phyloP scores from a whole-genome alignment of 1,140 invertebrate genomes.

The Ladona fulva region DNA sequence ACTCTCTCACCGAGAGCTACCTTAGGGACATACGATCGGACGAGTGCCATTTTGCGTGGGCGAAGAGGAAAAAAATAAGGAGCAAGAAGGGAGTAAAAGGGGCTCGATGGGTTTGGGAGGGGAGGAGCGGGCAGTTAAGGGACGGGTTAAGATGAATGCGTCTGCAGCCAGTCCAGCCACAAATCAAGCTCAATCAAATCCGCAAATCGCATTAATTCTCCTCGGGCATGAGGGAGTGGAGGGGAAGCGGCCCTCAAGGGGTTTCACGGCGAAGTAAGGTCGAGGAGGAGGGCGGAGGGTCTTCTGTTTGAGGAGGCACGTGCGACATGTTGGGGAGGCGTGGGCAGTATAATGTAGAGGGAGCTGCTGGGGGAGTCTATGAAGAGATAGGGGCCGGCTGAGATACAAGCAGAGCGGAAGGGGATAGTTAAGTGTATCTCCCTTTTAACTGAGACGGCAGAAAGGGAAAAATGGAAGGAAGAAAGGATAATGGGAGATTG shows the following conservation, averaged over 20 bases:
- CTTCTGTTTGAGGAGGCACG: background rate
- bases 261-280: background rate
- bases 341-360: background rate
- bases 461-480: too few species aligned
- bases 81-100: too few species aligned
- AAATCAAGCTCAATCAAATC: constrained; percentile 10
- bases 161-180: background rate
- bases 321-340: background rate
- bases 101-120: background rate
- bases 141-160: background rate
- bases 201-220: constrained; percentile 9
- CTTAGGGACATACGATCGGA: background rate
- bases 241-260: background rate
- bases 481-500: background rate
- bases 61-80: too few species aligned
- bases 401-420: background rate
- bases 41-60: background rate
- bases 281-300: background rate
- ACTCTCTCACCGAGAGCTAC: too few species aligned
- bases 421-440: background rate
- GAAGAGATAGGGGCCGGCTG: background rate
- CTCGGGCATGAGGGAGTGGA: background rate
- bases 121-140: background rate
- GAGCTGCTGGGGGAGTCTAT: background rate
- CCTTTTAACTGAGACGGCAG: too few species aligned